phyloP scores from a whole-genome alignment of 2,888 invertebrate genomes.

The Pollenia labialis region DNA sequence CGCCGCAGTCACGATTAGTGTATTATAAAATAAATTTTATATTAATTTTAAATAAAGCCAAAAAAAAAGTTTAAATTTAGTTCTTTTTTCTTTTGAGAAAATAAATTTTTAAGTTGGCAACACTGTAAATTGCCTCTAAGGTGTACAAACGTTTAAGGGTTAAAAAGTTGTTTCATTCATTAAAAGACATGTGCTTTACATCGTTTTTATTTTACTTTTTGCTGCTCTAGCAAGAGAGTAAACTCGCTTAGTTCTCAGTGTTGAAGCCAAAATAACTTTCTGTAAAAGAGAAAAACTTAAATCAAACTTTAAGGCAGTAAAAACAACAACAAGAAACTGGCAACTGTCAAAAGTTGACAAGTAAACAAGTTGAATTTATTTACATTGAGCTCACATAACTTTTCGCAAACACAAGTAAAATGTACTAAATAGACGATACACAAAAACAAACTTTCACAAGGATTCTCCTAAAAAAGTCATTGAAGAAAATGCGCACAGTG shows the following conservation, averaged over 20 bases:
- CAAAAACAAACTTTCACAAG: slow-evolving; percentile 37
- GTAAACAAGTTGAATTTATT: slow-evolving; percentile 49
- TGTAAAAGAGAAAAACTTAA: not conserved
- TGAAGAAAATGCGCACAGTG: slow-evolving; percentile 42
- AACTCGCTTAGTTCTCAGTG: no score
- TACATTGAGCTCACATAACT: slow-evolving; percentile 31
- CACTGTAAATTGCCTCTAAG: no score
- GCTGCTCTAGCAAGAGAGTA: not conserved
- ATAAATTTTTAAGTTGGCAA: no score
- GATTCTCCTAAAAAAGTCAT: slow-evolving; percentile 2
- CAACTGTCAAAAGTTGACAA: slow-evolving; percentile 52
- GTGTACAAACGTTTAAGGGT: not conserved
- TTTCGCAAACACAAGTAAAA: not conserved
- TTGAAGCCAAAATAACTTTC: no score
- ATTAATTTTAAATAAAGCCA: no score
- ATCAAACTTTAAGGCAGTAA: not conserved
- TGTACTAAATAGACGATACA: not conserved
- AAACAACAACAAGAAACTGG: slow-evolving; percentile 8
- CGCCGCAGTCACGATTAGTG: no score
- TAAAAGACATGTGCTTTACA: not conserved
- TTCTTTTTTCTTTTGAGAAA: no score
- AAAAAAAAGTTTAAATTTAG: no score
- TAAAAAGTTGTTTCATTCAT: slow-evolving; percentile 28
- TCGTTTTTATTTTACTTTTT: not conserved
- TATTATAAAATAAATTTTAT: no score